Base-by-base conservation (phyloP, 2,888 invertebrate species). In the Tricholauxania praeusta region DNA sequence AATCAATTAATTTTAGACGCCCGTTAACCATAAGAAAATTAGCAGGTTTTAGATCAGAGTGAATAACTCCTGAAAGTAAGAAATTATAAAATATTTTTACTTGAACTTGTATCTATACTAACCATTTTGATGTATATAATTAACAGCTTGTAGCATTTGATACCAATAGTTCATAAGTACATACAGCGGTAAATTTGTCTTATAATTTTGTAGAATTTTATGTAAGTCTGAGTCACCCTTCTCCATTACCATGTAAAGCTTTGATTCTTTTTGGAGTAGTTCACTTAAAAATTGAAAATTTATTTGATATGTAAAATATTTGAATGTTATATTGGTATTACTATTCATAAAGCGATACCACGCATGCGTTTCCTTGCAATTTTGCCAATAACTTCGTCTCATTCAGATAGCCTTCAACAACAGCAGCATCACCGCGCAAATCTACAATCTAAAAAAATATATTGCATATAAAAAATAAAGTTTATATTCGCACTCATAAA, bases 21-120 rank as follows among this genome's bases (percentile, higher is more conserved):
- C 94, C 95, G 76, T 92, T 91, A 8, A 96, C 94, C 83, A 96
- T 89, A 57, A 99, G 89, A 87, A 99, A 99, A 88, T 99, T 99
- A 0, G 96, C 96, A 0, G 99, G 99, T 87, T 99, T 99, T 79
- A 99, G 88, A 88, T 99, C 99, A 0, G 97, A 95, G 88, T 99
- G 99, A 80, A 99, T 96, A 3, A 99, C 95, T 69, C 95, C 96
- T 96, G 83, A 17, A 84, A 66, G 32, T 55, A 32, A 14, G 10
- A 64, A 53, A 8, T 53, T 7, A 3, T 14, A 62, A 14, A 15
- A 22, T 51, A 15, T 6, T 47, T 12, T 47, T 6, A 59, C 8
- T 53, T 71, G 19, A 49, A 10, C 17, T n/a, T 5, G 1, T 32
- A 57, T 49, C 48, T 0, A 7, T n/a, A 55, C 52, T 75, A 68